phyloP scores from a whole-genome alignment of 2,888 invertebrate genomes.

The Orchesella flavescens region DNA sequence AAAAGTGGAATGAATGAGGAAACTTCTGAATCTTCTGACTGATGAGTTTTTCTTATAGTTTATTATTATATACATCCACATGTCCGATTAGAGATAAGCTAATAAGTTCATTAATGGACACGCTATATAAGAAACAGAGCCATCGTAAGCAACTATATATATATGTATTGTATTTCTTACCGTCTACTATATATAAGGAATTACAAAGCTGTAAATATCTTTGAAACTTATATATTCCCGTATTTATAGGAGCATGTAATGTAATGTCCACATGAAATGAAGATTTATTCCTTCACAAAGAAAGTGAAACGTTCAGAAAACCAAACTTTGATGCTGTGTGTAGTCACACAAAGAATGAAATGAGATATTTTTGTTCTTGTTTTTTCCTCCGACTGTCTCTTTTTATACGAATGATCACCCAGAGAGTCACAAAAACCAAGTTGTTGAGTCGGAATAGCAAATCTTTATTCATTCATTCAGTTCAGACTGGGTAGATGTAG shows the following conservation, averaged over 20 bases:
- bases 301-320: constrained; percentile 10
- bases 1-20: too few species aligned
- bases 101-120: not conserved
- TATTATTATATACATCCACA: too few species aligned
- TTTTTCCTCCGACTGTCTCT: constrained; percentile 29
- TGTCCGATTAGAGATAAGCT: too few species aligned
- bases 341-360: constrained; percentile 40
- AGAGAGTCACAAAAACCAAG: constrained; percentile 55
- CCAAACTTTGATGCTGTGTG: constrained; percentile 37
- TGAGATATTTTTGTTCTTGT: constrained; percentile 29
- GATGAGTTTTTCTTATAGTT: too few species aligned
- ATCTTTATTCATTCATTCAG: constrained; percentile 51
- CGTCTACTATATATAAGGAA: too few species aligned
- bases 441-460: constrained; percentile 45
- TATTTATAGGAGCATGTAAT: too few species aligned
- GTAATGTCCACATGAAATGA: not conserved
- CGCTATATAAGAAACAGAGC: not conserved
- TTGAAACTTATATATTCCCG: not conserved
- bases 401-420: constrained; percentile 46
- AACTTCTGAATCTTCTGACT: too few species aligned
- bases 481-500: too few species aligned
- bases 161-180: too few species aligned
- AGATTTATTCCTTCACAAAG: constrained; percentile 1
- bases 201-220: not conserved
- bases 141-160: not conserved